Conservation (phyloP, 2,888 invertebrate species). For the Heliconius cydno region DNA sequence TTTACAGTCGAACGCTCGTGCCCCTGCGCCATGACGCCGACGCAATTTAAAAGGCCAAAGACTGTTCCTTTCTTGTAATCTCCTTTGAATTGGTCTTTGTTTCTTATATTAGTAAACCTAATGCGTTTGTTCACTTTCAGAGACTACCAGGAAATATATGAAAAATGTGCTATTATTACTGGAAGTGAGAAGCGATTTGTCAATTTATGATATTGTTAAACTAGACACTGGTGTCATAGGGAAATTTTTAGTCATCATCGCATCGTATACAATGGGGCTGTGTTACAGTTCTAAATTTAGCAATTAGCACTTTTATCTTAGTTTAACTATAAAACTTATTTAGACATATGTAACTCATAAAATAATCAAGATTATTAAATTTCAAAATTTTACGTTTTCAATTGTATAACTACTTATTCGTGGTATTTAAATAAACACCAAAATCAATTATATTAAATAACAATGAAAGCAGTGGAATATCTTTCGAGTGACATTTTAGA, state of each 20-base stretch:
- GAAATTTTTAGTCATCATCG: slow-evolving; percentile 59
- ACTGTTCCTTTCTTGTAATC: too few relatives aligned
- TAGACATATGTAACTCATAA: neutral
- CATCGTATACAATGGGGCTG: slow-evolving; percentile 64
- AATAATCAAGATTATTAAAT: too few relatives aligned
- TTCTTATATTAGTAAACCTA: neutral
- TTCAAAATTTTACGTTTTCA: neutral
- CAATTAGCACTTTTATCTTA: neutral
- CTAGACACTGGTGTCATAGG: slow-evolving; percentile 59
- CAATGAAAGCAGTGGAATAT: slow-evolving; percentile 55
- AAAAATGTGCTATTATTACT: slow-evolving; percentile 61
- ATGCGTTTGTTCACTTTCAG: slow-evolving; percentile 50
- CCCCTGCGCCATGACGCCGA: too few relatives aligned
- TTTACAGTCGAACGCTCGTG: too few relatives aligned
- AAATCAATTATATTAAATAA: neutral
- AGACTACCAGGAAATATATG: slow-evolving; percentile 55
- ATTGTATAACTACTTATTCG: neutral
- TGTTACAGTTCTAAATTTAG: slow-evolving; percentile 58
- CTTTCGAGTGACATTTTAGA: slow-evolving; percentile 63
- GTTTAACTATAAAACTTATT: neutral
- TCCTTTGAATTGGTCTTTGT: too few relatives aligned
- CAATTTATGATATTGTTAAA: slow-evolving; percentile 63
- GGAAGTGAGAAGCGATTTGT: slow-evolving; percentile 58
- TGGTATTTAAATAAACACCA: neutral
- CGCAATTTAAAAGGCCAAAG: too few relatives aligned